Base-by-base conservation (phyloP, 2,113 vertebrate species). In the Mustelus asterias region DNA sequence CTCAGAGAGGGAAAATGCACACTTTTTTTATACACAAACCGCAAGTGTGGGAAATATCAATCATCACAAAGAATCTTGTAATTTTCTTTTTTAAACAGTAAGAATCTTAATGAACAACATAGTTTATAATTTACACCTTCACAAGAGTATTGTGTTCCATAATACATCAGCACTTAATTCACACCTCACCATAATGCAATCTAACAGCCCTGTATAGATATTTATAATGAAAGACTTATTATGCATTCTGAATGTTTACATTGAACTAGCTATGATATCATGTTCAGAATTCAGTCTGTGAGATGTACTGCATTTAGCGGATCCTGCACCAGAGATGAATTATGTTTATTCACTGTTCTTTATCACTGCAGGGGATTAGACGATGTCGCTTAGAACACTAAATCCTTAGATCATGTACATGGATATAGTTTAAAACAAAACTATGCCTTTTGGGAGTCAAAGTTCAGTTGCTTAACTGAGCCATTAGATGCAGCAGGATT, bases 161-260 rank as follows among this genome's bases (percentile, higher is more conserved):
- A 94, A 94, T 41, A 41, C 10, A 88, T 22, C 63, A 94, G 58
- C 33, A 48, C 24, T 24, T 65, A 69, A 76, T 72, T 95, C 67
- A 63, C 37, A 9, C 65, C 8, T 76, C 67, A 14, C 37, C 20
- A 33, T 95, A 33, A 67, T 95, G 67, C 37, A 70, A 95, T 95
- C 67, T 16, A 76, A 95, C 67, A 95, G 94, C 67, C 67, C 94
- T 95, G 94, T 72, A 54, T 95, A 76, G 67, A 95, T 95, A 95
- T 76, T 95, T 48, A 76, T 72, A 54, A 72, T 72, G 92, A 72
- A 70, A 95, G 69, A 72, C 70, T 95, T 95, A 95, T 54, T 95
- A 72, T 95, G 94, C 94, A 95, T 95, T 72, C 67, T 44, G 69
- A 95, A 95, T 95, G 94, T 95, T 95, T 95, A 95, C 94, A 95